phyloP scores from a whole-genome alignment of 2,113 vertebrate species.

The Raphicerus campestris region DNA sequence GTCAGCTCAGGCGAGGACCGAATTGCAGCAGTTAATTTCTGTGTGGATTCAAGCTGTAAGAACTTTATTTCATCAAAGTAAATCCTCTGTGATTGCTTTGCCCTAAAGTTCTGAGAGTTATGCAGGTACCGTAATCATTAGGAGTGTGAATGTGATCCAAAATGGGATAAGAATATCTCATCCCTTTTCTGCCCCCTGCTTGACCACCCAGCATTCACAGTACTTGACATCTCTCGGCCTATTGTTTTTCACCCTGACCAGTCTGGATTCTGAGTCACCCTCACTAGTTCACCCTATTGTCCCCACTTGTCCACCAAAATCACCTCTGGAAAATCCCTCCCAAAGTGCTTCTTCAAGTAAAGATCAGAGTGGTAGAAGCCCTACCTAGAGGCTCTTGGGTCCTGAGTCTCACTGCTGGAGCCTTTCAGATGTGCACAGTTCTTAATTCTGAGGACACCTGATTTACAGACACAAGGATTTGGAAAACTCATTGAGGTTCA shows the following conservation, averaged over 20 bases:
- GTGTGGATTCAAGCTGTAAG: conserved; percentile 93
- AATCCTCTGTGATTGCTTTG: conserved; percentile 38
- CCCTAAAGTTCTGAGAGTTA: not conserved
- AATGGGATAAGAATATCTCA: not conserved
- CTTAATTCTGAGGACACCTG: not conserved
- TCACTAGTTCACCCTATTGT: not conserved
- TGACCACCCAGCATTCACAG: not conserved
- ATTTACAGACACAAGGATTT: not conserved
- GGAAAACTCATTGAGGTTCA: not conserved
- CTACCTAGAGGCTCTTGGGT: not conserved
- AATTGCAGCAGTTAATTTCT: conserved; percentile 90
- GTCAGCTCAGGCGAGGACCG: conserved; percentile 88
- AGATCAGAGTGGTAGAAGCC: not conserved
- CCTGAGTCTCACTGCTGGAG: not conserved
- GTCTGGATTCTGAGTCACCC: not conserved
- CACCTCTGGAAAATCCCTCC: not conserved
- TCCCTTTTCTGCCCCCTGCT: not conserved
- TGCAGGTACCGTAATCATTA: not conserved
- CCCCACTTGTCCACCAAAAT: not conserved
- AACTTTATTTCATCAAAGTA: conserved; percentile 72
- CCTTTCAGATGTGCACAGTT: not conserved
- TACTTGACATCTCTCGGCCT: not conserved
- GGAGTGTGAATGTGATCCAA: not conserved
- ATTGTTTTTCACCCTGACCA: not conserved
- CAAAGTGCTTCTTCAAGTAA: not conserved